phyloP scores from a whole-genome alignment of 2,113 vertebrate species.

The Peromyscus californicus region DNA sequence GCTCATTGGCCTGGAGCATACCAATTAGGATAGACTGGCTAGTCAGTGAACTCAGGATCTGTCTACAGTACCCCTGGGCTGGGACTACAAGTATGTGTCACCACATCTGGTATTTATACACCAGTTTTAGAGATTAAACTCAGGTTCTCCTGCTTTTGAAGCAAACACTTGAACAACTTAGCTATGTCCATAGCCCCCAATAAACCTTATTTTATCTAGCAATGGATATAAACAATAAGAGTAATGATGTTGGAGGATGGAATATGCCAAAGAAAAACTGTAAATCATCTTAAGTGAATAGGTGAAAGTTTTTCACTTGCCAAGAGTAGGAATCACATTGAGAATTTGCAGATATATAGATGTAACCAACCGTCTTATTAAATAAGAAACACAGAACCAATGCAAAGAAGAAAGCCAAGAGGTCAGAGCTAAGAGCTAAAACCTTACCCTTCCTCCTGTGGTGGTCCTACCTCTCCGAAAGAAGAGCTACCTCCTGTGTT shows the following conservation, averaged over 20 bases:
- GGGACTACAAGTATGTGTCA: background rate
- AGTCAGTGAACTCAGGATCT: background rate
- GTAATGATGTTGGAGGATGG: background rate
- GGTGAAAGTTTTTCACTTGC: background rate
- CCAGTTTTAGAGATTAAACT: background rate
- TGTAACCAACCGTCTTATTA: too few species aligned
- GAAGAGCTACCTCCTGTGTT: too few species aligned
- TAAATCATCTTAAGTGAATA: background rate
- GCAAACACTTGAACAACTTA: background rate
- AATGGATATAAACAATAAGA: background rate
- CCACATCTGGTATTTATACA: background rate
- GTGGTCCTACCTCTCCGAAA: too few species aligned
- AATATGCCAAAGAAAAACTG: background rate
- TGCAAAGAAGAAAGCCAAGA: too few species aligned
- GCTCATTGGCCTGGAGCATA: background rate
- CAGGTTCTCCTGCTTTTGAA: background rate
- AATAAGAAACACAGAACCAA: too few species aligned
- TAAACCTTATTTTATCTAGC: background rate
- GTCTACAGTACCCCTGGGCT: background rate
- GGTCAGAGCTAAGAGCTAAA: too few species aligned
- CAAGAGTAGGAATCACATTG: too few species aligned
- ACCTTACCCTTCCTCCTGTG: too few species aligned
- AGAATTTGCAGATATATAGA: background rate
- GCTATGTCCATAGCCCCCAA: background rate
- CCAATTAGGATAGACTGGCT: background rate